These are phyloP conservation scores for Sinocyclocheilus anshuiensis DNA, from an alignment of 2,113 vertebrate genomes.

Conservation along the genomic window DNA sequence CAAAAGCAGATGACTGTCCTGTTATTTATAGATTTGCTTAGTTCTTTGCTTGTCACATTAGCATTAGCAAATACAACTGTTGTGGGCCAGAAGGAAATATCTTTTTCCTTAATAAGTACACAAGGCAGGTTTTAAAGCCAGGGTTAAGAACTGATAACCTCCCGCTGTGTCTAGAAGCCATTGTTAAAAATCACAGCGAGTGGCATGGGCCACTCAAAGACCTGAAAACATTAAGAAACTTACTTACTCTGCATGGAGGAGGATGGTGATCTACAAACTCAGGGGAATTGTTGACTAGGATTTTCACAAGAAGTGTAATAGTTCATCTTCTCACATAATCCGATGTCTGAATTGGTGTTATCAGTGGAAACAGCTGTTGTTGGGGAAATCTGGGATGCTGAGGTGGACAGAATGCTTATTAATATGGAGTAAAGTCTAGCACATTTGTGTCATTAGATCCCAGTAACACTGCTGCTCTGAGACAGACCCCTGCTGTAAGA, in stretches of 20 bases:
- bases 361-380: slow-evolving; percentile 67
- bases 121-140: slow-evolving; percentile 63
- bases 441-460: slow-evolving; percentile 53
- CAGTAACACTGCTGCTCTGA: slow-evolving; percentile 60
- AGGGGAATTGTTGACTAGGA: slow-evolving; percentile 57
- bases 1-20: slow-evolving; percentile 62
- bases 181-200: slow-evolving; percentile 64
- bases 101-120: slow-evolving; percentile 63
- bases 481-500: slow-evolving; percentile 58
- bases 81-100: slow-evolving; percentile 21
- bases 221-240: slow-evolving; percentile 60
- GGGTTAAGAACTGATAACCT: slow-evolving; percentile 71
- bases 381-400: slow-evolving; percentile 60
- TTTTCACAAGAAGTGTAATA: slow-evolving; percentile 62
- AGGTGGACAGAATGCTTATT: slow-evolving; percentile 8
- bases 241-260: slow-evolving; percentile 51
- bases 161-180: slow-evolving; percentile 58
- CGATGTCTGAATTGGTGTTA: slow-evolving; percentile 70
- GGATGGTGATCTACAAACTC: slow-evolving; percentile 65
- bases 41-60: slow-evolving; percentile 54
- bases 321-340: slow-evolving; percentile 65
- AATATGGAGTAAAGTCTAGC: neutral
- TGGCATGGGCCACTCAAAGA: neutral
- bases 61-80: slow-evolving; percentile 57
- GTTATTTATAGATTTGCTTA: slow-evolving; percentile 60